These are phyloP conservation scores for Adrianichthys oophorus DNA, from an alignment of 2,797 vertebrate species.

Conservation along the genomic window DNA sequence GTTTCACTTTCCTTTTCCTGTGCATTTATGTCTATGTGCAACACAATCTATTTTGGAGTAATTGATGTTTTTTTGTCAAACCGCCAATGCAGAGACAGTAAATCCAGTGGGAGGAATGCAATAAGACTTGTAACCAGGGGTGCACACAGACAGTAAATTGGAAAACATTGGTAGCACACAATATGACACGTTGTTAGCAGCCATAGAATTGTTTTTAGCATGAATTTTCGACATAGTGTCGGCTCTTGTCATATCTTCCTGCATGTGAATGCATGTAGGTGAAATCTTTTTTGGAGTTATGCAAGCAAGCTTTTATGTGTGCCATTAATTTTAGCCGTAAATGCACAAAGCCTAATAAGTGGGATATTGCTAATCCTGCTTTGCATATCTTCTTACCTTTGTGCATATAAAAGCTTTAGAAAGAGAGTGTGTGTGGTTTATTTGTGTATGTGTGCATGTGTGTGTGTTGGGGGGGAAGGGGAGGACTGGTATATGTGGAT, in stretches of 20 bases:
- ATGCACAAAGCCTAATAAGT: slow-evolving; percentile 26
- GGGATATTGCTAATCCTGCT: slow-evolving; percentile 35
- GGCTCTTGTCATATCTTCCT: slow-evolving; percentile 11
- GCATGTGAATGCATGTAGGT: slow-evolving; percentile 13
- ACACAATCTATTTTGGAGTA: slow-evolving; percentile 18
- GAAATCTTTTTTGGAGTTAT: slow-evolving; percentile 28
- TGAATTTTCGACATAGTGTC: slow-evolving; percentile 6
- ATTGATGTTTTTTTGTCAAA: slow-evolving; percentile 25
- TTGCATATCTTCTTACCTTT: slow-evolving; percentile 34
- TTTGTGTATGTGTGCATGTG: not conserved
- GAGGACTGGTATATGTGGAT: not conserved
- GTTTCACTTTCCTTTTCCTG: slow-evolving; percentile 1
- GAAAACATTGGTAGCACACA: slow-evolving; percentile 22
- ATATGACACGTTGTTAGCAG: slow-evolving; percentile 20
- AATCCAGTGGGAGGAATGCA: slow-evolving; percentile 39
- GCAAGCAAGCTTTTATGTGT: slow-evolving; percentile 10
- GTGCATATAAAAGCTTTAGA: slow-evolving; percentile 7
- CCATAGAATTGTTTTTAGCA: slow-evolving; percentile 14
- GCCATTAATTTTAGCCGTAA: slow-evolving; percentile 3
- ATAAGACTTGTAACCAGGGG: slow-evolving; percentile 30
- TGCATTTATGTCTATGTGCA: not conserved
- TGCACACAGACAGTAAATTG: slow-evolving; percentile 27
- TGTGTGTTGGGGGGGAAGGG: not conserved
- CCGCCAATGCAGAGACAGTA: slow-evolving; percentile 18
- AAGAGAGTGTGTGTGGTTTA: not conserved